phyloP scores from a whole-genome alignment of 2,888 invertebrate species.

The Nemotelus nigrinus region DNA sequence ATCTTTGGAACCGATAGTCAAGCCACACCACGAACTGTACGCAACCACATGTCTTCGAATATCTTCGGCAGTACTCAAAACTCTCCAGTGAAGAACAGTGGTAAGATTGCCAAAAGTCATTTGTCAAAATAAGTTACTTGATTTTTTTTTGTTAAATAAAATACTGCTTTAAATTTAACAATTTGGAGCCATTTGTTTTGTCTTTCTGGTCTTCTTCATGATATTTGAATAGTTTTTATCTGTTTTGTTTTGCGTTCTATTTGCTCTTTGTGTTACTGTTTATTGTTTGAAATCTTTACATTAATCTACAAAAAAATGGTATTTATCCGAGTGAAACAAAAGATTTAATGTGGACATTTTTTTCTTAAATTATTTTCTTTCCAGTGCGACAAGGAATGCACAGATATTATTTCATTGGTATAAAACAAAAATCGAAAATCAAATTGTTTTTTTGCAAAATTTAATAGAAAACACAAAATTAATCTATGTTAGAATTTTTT shows the following conservation, averaged over 20 bases:
- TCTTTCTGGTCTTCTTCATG: background rate
- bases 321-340: conserved; percentile 20
- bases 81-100: conserved; percentile 60
- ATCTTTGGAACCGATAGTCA: conserved; percentile 66
- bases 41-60: conserved; percentile 65
- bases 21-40: conserved; percentile 61
- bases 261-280: conserved; percentile 16
- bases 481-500: too few species aligned
- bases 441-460: too few species aligned
- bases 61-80: conserved; percentile 64
- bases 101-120: conserved; percentile 54
- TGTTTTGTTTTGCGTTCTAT: conserved; percentile 42
- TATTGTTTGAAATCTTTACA: conserved; percentile 43
- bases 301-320: conserved; percentile 18
- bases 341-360: conserved; percentile 39
- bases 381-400: conserved; percentile 66
- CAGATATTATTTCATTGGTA: conserved; percentile 67
- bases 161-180: background rate
- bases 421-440: conserved; percentile 45
- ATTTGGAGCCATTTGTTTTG: background rate
- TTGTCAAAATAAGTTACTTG: background rate
- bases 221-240: conserved; percentile 25
- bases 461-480: too few species aligned
- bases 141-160: background rate
- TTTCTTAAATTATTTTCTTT: conserved; percentile 56